Evolutionary conservation across 2,113 vertebrate species (phyloP).

Genomic region (Equus quagga): DNA sequence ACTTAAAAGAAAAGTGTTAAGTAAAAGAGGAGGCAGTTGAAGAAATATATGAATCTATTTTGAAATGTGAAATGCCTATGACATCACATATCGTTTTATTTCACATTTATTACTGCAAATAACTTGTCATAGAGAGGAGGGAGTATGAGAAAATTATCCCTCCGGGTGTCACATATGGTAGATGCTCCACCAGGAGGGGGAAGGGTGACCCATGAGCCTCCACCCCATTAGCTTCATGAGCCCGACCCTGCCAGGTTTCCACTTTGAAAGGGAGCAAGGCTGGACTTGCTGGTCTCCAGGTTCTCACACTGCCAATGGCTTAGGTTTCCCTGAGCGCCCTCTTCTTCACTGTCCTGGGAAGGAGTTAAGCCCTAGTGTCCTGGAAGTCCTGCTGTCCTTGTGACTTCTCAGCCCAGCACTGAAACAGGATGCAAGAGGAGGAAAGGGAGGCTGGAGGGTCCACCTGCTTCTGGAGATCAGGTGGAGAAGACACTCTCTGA

Average conservation of each 20-base stretch:
- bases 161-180: background rate
- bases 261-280: background rate
- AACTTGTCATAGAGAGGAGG: background rate
- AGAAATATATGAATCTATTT: background rate
- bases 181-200: background rate
- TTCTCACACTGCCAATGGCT: background rate
- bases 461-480: background rate
- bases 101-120: background rate
- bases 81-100: background rate
- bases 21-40: background rate
- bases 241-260: background rate
- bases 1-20: background rate
- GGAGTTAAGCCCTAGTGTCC: background rate
- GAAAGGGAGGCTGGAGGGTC: background rate
- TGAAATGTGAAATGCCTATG: background rate
- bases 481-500: background rate
- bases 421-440: background rate
- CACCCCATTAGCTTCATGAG: background rate
- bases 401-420: background rate
- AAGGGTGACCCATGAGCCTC: background rate
- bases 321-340: no score
- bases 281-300: background rate
- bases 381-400: background rate
- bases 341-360: background rate
- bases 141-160: background rate